Evolutionary conservation across 2,797 vertebrate species (phyloP).

Genomic region (Rhinichthys osculus): DNA sequence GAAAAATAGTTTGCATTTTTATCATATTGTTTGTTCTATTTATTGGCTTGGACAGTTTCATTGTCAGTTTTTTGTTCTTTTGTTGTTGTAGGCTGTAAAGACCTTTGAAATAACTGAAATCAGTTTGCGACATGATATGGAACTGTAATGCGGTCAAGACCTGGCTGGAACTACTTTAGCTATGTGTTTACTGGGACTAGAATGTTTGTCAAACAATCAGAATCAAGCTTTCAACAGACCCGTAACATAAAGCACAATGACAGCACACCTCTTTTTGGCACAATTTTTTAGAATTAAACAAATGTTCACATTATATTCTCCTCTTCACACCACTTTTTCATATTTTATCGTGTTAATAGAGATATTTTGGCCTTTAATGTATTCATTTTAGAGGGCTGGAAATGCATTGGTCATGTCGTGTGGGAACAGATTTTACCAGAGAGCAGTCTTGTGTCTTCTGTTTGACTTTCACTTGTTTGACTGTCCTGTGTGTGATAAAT

Average conservation of each 20-base stretch:
- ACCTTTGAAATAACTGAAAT: background rate
- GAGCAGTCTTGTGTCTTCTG: background rate
- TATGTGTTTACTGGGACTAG: background rate
- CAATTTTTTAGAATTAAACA: background rate
- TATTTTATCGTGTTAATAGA: background rate
- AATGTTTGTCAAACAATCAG: background rate
- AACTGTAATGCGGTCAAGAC: background rate
- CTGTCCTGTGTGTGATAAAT: background rate
- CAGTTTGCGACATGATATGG: background rate
- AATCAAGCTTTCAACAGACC: background rate
- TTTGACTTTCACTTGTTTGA: constrained; percentile 5
- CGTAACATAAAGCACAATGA: background rate
- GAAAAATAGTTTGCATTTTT: background rate
- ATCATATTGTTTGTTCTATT: background rate
- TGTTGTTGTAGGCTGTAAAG: background rate
- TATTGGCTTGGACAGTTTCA: background rate
- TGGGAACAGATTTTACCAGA: background rate
- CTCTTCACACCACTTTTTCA: background rate
- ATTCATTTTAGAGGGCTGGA: background rate
- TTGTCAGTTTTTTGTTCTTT: background rate
- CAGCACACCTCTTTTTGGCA: background rate
- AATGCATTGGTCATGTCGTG: background rate
- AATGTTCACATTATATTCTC: background rate
- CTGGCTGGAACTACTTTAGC: background rate
- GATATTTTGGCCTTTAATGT: background rate